Conservation (phyloP, 2,113 vertebrate genomes). For the Laticauda laticaudata region DNA sequence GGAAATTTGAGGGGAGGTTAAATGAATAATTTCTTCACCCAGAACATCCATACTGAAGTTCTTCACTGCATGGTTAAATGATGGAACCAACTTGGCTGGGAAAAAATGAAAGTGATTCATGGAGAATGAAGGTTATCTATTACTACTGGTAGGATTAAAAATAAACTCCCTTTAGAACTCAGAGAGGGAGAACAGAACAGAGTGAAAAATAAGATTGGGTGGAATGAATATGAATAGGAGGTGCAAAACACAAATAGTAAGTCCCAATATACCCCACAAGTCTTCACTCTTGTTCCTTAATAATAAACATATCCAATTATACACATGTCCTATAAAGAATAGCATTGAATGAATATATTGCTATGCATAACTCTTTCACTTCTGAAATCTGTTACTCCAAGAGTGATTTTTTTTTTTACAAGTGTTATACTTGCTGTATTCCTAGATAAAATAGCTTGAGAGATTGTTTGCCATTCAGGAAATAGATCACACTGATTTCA, state of each 20-base stretch:
- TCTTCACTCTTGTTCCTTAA: neutral
- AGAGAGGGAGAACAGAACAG: neutral
- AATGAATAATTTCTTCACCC: neutral
- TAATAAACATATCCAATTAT: neutral
- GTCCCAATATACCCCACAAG: neutral
- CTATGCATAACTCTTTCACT: neutral
- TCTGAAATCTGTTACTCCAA: neutral
- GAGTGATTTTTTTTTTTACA: neutral
- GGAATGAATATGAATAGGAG: neutral
- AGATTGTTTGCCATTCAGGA: neutral
- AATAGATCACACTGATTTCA: neutral
- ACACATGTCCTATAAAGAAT: neutral
- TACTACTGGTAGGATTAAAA: neutral
- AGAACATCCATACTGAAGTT: neutral
- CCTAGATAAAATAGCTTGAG: neutral
- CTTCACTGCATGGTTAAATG: neutral
- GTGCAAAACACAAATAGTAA: neutral
- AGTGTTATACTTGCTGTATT: neutral
- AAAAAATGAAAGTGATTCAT: neutral
- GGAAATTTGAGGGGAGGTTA: neutral
- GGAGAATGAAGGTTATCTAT: neutral
- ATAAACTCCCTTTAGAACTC: neutral
- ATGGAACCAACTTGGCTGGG: neutral
- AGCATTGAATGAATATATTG: neutral
- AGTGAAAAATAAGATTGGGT: neutral